A percentile compares a stretch with the other conserved stretches of the same genome.
phyloP scores from a whole-genome alignment of 2,113 vertebrate species.

The Daphoenositta chrysoptera region DNA sequence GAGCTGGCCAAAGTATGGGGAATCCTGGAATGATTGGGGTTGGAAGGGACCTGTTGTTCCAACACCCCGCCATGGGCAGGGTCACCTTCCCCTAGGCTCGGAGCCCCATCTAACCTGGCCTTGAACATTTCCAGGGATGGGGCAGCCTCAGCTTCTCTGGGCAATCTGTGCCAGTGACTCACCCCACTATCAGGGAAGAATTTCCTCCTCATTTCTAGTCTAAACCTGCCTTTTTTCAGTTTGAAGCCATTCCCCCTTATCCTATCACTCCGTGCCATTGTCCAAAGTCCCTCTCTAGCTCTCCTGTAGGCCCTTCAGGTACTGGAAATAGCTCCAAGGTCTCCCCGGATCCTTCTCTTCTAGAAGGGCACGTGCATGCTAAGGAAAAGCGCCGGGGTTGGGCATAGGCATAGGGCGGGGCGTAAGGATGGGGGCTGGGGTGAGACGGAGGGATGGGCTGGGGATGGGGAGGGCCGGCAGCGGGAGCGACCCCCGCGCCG shows the following conservation, averaged over 20 bases:
- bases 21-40: not conserved
- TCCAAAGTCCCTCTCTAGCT: not conserved
- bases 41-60: not conserved
- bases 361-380: fast-evolving
- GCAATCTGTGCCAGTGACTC: not conserved
- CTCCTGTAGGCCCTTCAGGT: too few relatives aligned
- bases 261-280: too few relatives aligned
- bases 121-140: not conserved
- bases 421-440: fast-evolving
- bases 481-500: not conserved
- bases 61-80: not conserved
- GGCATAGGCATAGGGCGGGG: fast-evolving
- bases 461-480: not conserved
- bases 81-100: not conserved
- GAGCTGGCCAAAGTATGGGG: fast-evolving
- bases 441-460: fast-evolving
- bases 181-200: not conserved
- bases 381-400: fast-evolving
- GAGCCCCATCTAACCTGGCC: not conserved
- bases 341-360: not conserved
- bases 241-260: too few relatives aligned
- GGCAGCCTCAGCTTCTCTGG: not conserved
- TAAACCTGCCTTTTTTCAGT: not conserved
- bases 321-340: fast-evolving
- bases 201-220: not conserved